Evolutionary conservation across 2,888 invertebrate genomes (phyloP), one percentile per base, ranked within the genome.

Genomic region (Octodonta nipae): DNA sequence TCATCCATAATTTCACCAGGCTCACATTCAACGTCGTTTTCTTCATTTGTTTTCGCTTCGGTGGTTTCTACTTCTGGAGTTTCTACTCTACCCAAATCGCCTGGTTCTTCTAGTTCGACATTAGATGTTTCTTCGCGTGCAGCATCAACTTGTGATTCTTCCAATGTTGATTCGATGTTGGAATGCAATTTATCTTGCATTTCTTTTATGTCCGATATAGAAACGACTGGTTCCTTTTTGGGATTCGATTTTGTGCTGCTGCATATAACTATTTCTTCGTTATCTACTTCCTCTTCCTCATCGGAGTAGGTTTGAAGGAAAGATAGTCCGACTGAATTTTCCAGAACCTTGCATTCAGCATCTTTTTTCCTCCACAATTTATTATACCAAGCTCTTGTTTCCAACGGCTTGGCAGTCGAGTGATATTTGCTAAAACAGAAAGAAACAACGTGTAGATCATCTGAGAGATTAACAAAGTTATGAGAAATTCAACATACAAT

Each of bases 261-360:
- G 25, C 38, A 36, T n/a, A 44, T 22, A 26, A 41, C 34, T 33
- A 40, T 38, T 34, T 41, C 39, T 30, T 45, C 42, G 26, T 43
- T 39, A 27, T 51, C 47, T 26, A 48, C 47, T 29, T 51, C 49
- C 24, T 55, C 50, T 15, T 58, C 56, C 32, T 52, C 56, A 26
- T 57, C 58, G 0, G 54, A 53, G 38, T 60, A 60, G 30, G 32
- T 54, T 43, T 58, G 58, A 28, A 60, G 50, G 33, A 60, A 55
- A 2, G 56, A 55, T 16, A 60, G 43, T 8, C 59, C 56, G 5
- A 58, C 46, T 1, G 59, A 58, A 10, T 47, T 52, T 44, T 60
- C 59, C 22, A 56, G 35, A 12, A 57, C 20, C 43, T 54, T 54
- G 15, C 52, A 54, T 33, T 54, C 52, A 1, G 45, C 43, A 13